A percentile compares a stretch with the other conserved stretches of the same genome.
phyloP scores from a whole-genome alignment of 2,113 vertebrate genomes.

The Tragulus kanchil region DNA sequence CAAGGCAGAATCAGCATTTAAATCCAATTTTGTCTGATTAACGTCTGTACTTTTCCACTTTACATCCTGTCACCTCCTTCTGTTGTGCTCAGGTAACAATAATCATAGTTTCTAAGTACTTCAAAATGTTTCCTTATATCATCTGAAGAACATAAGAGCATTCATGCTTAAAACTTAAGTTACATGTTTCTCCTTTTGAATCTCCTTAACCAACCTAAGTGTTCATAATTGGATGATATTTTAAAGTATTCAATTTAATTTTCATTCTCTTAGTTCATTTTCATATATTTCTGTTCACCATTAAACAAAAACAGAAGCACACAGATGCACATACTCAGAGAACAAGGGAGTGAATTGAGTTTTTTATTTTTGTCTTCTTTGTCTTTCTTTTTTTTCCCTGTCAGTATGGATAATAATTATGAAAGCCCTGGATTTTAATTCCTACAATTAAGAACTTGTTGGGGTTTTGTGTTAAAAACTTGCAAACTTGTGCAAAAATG shows the following conservation, averaged over 20 bases:
- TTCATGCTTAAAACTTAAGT: background rate
- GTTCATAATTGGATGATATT: background rate
- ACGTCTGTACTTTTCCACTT: background rate
- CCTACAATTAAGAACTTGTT: background rate
- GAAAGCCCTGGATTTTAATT: constrained; percentile 3
- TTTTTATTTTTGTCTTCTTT: background rate
- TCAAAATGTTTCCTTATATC: background rate
- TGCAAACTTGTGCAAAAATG: background rate
- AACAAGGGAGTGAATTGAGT: background rate
- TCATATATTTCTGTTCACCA: background rate
- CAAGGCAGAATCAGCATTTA: background rate
- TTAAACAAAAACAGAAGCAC: background rate
- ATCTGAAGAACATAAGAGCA: background rate
- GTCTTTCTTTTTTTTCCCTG: background rate
- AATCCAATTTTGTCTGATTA: background rate
- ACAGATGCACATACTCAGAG: background rate
- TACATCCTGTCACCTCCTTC: background rate
- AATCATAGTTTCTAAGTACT: background rate
- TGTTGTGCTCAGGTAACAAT: background rate
- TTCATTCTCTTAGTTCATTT: background rate
- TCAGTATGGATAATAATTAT: background rate
- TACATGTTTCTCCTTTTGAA: background rate
- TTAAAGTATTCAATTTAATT: background rate
- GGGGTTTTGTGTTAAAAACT: background rate
- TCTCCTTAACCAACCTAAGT: background rate